Evolutionary conservation across 2,888 invertebrate genomes (phyloP), one percentile per base, ranked within the genome.

Genomic region (Apodemia hepburni): DNA sequence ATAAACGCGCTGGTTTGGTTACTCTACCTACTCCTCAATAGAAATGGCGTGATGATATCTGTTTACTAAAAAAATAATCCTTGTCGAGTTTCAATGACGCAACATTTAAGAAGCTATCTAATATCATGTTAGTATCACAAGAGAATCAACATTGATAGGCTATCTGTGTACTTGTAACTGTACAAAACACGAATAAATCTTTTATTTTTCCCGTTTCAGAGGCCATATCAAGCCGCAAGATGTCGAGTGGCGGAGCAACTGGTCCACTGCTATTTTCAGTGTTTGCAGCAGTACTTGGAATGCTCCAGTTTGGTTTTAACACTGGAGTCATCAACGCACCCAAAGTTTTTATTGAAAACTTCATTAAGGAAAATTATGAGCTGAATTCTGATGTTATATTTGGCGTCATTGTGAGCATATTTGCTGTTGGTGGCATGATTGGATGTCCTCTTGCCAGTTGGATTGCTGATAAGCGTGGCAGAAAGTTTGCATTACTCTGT

Each of bases 381-480:
- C 87, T 92, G 65, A 78, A 81, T 59, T 84, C 92, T 38, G 85
- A 89, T 65, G 77, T 93, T 49, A 77, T 95, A 65, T 94, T 93
- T 81, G 92, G 94, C 62, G 81, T 96, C 65, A 94, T 95, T 35
- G 96, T 96, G 62, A 93, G 95, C 69, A 94, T 96, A 70, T 96
- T 96, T 79, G 95, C 96, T 60, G 92, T 96, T 58, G 96, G 96
- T 22, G 96, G 96, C 38, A 95, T 96, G 95, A 85, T 95, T 51
- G 96, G 96, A 29, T 96, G 96, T 62, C 93, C 96, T 51, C 84
- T 94, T 59, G 95, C 95, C n/a, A 96, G 95, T 60, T 94, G 93
- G 89, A 91, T 96, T 69, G 93, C 95, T 35, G 95, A 96, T 73
- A 93, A 90, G 71, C 93, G 93, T 70, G 96, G 96, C 62, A 92